Evolutionary conservation across 2,113 vertebrate species (phyloP).

Genomic region (Malurus cyaneus): DNA sequence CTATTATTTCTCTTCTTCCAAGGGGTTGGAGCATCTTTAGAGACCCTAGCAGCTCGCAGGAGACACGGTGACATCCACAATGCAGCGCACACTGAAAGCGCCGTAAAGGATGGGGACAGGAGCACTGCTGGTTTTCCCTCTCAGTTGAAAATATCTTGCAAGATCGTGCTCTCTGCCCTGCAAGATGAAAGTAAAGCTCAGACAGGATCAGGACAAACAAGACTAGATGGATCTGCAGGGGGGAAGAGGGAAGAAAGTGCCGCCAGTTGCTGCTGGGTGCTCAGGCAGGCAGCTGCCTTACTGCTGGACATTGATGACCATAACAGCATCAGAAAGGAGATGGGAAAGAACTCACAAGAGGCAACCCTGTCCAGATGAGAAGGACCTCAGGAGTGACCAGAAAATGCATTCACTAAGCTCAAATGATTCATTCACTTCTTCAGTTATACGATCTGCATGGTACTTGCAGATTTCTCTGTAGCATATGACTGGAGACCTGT

Average conservation of each 20-base stretch:
- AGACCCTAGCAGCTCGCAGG: background rate
- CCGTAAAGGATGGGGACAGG: accelerated
- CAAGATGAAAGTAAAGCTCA: background rate
- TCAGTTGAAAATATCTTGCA: background rate
- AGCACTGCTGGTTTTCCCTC: accelerated
- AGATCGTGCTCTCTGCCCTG: background rate
- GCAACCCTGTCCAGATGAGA: background rate
- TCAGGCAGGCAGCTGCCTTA: background rate
- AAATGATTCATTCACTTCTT: background rate
- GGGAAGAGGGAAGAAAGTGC: background rate
- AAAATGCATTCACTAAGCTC: background rate
- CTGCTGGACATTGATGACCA: accelerated
- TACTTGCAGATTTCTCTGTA: background rate
- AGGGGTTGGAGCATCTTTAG: background rate
- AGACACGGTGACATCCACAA: accelerated
- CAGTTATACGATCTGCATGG: background rate
- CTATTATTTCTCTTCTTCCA: background rate
- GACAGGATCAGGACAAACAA: background rate
- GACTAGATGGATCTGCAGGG: background rate
- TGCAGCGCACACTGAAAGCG: accelerated
- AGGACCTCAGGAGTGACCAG: background rate
- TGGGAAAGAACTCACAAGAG: background rate
- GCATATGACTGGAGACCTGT: background rate
- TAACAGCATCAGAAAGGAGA: background rate
- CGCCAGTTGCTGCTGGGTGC: accelerated